phyloP scores from a whole-genome alignment of 2,797 vertebrate genomes.

The Ctenochaetus hawaiiensis region DNA sequence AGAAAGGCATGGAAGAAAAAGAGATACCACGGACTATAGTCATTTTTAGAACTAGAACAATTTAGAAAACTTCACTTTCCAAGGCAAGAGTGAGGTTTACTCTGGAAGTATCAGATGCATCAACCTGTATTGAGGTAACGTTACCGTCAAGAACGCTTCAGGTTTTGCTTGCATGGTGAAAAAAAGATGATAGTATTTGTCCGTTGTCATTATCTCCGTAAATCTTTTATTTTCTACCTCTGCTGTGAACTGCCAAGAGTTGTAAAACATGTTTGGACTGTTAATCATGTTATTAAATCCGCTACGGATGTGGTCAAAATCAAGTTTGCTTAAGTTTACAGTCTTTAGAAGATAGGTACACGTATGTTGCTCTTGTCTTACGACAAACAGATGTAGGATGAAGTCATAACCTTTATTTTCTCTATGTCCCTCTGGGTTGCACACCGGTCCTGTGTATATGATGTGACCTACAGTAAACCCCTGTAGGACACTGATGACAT shows the following conservation, averaged over 20 bases:
- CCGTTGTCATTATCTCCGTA: background rate
- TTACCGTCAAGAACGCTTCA: background rate
- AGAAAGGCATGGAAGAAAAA: constrained; percentile 54
- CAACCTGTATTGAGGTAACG: background rate
- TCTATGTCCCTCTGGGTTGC: background rate
- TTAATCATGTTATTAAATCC: background rate
- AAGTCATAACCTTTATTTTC: background rate
- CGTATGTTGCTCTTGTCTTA: background rate
- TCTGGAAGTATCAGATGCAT: background rate
- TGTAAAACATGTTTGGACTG: background rate
- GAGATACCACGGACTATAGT: background rate
- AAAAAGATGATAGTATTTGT: too few relatives aligned
- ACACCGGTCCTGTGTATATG: background rate
- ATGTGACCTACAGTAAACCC: constrained; percentile 3
- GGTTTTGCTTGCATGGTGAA: background rate
- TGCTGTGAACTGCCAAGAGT: background rate
- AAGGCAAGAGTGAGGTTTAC: background rate
- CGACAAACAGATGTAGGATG: background rate
- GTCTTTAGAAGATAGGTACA: background rate
- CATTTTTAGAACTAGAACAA: background rate
- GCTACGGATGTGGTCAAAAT: background rate
- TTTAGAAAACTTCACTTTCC: constrained; percentile 8
- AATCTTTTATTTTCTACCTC: background rate
- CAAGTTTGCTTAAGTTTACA: constrained; percentile 5
- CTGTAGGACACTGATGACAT: background rate